These are phyloP conservation scores for Lagopus muta DNA, from an alignment of 2,113 vertebrate genomes.

Conservation along the genomic window DNA sequence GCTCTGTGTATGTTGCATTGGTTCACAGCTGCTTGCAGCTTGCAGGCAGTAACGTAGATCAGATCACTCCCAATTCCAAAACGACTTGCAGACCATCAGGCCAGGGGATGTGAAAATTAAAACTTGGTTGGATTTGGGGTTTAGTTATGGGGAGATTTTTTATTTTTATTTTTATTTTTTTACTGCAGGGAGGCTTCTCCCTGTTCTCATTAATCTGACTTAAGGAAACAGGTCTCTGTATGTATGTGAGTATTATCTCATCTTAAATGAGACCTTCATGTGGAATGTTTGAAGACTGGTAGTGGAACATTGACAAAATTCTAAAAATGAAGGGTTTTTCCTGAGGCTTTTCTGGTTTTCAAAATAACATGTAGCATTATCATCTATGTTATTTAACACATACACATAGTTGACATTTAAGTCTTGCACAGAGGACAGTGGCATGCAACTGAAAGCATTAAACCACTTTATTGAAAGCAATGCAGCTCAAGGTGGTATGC, in stretches of 20 bases:
- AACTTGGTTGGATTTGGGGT: background rate
- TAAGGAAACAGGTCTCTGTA: background rate
- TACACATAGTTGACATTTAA: background rate
- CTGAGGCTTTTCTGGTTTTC: background rate
- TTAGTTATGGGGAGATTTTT: too few relatives aligned
- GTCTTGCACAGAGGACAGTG: background rate
- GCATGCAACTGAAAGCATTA: background rate
- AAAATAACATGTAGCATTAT: rapidly evolving
- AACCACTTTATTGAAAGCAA: background rate
- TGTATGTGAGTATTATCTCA: background rate
- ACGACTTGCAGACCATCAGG: rapidly evolving
- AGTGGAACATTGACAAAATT: background rate
- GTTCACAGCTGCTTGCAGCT: background rate
- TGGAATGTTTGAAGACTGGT: background rate
- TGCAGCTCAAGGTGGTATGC: background rate
- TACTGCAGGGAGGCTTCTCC: background rate
- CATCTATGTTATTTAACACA: background rate
- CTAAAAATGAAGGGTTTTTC: background rate
- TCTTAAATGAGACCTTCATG: background rate
- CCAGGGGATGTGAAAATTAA: background rate
- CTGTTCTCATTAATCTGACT: background rate
- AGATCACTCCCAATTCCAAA: background rate
- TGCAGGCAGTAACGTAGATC: rapidly evolving
- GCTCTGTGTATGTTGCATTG: rapidly evolving
- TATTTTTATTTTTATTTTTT: background rate